Conservation (phyloP, 2,113 vertebrate genomes). For the Notothenia coriiceps region DNA sequence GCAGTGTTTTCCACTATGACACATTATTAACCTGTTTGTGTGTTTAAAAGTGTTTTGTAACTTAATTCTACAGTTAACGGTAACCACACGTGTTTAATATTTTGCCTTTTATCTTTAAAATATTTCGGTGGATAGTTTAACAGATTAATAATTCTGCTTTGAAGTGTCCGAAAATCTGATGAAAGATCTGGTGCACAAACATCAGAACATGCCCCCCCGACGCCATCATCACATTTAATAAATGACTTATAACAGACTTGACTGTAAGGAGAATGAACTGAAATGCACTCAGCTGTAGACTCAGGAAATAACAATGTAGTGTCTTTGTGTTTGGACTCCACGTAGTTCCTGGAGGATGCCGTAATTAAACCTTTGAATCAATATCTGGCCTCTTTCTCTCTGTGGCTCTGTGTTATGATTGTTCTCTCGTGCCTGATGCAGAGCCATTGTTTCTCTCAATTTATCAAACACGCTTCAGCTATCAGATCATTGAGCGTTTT, state of each 20-base stretch:
- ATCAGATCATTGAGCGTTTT: conserved; percentile 60
- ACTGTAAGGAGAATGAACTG: not conserved
- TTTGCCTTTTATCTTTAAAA: no score
- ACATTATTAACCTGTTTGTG: not conserved
- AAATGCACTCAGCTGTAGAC: not conserved
- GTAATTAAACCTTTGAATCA: conserved; percentile 56
- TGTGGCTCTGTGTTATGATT: conserved; percentile 46
- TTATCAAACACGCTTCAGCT: conserved; percentile 59
- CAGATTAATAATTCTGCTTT: not conserved
- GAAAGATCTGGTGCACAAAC: not conserved
- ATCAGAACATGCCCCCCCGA: not conserved
- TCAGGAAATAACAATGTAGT: conserved; percentile 8
- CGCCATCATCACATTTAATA: not conserved
- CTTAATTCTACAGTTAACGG: no score
- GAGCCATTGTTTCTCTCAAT: conserved; percentile 51
- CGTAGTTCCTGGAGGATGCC: conserved; percentile 57
- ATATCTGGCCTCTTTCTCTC: conserved; percentile 36
- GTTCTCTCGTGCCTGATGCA: conserved; percentile 2
- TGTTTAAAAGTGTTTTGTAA: no score
- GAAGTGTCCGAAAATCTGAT: not conserved
- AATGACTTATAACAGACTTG: not conserved
- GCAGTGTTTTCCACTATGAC: not conserved
- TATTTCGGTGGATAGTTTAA: not conserved
- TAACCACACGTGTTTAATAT: no score
- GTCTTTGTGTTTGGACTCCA: conserved; percentile 51